Evolutionary conservation across 2,797 vertebrate species (phyloP).

Genomic region (Muscicapa striata): DNA sequence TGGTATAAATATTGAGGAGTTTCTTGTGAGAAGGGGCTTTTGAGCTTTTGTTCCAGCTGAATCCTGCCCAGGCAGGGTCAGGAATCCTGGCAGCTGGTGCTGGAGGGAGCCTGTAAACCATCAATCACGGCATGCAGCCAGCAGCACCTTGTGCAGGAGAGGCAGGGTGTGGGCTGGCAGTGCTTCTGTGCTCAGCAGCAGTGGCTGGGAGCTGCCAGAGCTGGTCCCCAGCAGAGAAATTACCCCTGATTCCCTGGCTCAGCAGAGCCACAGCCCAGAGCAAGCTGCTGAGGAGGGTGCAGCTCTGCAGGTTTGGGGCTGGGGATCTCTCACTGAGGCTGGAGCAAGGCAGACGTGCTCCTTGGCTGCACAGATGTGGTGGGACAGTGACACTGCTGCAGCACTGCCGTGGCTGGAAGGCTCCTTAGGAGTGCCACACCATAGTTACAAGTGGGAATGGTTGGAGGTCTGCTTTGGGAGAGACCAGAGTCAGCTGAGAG

Average conservation of each 20-base stretch:
- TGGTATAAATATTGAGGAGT: not conserved
- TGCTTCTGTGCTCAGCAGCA: not conserved
- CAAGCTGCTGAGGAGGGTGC: not conserved
- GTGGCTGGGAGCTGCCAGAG: not conserved
- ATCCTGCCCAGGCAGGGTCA: not conserved
- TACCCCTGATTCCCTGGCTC: no score
- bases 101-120: not conserved
- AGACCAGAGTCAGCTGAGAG: not conserved
- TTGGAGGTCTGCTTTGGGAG: not conserved
- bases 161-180: not conserved
- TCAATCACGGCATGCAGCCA: fast-evolving
- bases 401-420: not conserved
- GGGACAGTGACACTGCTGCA: not conserved
- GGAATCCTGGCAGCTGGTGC: not conserved
- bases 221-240: not conserved
- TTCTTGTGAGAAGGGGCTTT: not conserved
- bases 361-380: not conserved
- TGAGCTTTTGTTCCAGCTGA: not conserved
- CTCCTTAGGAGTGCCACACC: not conserved
- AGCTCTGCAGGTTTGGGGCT: not conserved
- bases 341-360: not conserved
- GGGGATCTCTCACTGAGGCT: not conserved
- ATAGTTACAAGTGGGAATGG: not conserved
- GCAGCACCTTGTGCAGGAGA: not conserved
- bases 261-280: not conserved